Base-by-base conservation (phyloP, 2,113 vertebrate species). In the Charina bottae region DNA sequence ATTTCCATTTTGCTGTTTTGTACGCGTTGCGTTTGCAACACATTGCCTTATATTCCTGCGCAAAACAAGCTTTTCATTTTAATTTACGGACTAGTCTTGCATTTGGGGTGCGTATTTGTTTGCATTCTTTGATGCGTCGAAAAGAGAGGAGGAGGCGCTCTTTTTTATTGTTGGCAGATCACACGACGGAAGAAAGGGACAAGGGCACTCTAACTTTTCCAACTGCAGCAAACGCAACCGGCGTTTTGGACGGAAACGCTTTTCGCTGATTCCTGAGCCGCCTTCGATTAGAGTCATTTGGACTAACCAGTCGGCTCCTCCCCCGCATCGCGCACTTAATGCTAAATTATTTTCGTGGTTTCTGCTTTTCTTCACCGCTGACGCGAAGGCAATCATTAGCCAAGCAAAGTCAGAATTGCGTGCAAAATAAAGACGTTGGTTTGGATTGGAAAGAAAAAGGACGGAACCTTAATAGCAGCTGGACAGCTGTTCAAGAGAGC, bases 221-320 rank as follows among this genome's bases (percentile, higher is more conserved):
- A 56, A 83, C 55, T 4, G 89, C 89, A 56, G 33, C 54, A 19
- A 33, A 37, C 26, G 15, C 87, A 26, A 37, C 2, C 33, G 33
- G 11, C 72, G 4, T 1, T 54, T 64, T 89, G 49, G n/a, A 53
- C 11, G 49, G 28, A 55, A 72, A 54, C 28, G 46, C 46, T n/a
- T 46, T 54, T 89, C 49, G 15, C 53, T 11, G 17, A 72, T 84
- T 53, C 93, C 93, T 89, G 28, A 46, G 83, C 85, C 94, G 84
- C 55, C 60, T 93, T 89, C 24, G 88, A 89, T 87, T 90, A 62
- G 88, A 94, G 93, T 91, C 89, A 93, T 91, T 94, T 94, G 92
- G 58, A 94, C 92, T 93, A 55, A 24, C 86, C 95, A 93, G 95
- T 95, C 92, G 88, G 54, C 87, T 93, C 87, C 64, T 89, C 83